A percentile compares a stretch with the other conserved stretches of the same genome.
Evolutionary conservation across 37 sponge, comb jelly and placozoan species (phyloP).

Genomic region (Haliclona indistincta): DNA sequence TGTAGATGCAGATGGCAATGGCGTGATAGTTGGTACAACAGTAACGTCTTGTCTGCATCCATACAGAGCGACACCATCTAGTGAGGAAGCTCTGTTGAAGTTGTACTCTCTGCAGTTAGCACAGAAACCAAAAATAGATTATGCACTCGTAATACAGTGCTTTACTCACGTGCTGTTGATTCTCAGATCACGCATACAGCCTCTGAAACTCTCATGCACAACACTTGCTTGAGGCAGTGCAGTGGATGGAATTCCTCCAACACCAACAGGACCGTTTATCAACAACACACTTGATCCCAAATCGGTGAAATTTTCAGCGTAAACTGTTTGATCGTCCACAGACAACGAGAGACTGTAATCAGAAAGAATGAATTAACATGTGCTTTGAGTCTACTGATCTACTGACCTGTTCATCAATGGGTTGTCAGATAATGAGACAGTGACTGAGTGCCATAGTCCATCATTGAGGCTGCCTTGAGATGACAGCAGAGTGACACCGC

Average conservation of each 20-base stretch:
- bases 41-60: slow-evolving; percentile 46
- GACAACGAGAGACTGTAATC: slow-evolving; percentile 11
- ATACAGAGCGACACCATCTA: slow-evolving; percentile 50
- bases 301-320: background rate
- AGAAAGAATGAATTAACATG: background rate
- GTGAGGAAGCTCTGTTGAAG: slow-evolving; percentile 32
- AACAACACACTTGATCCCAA: too few relatives aligned
- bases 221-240: background rate
- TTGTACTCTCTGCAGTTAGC: slow-evolving; percentile 15
- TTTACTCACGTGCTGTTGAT: slow-evolving; percentile 43
- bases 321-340: slow-evolving; percentile 30
- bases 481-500: slow-evolving; percentile 1
- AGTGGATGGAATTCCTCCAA: slow-evolving; percentile 30
- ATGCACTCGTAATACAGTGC: background rate
- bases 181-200: slow-evolving; percentile 36
- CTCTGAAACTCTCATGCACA: slow-evolving; percentile 46
- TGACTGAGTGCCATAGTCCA: slow-evolving; percentile 51
- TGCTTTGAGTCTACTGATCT: background rate
- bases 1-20: background rate
- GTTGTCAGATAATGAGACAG: background rate
- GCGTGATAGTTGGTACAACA: background rate
- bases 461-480: slow-evolving; percentile 34
- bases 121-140: background rate
- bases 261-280: background rate
- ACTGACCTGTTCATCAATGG: too few relatives aligned